Evolutionary conservation across 1,140 invertebrate genomes (phyloP), one percentile per base, ranked within the genome.

Genomic region (Daktulosphaira vitifoliae): DNA sequence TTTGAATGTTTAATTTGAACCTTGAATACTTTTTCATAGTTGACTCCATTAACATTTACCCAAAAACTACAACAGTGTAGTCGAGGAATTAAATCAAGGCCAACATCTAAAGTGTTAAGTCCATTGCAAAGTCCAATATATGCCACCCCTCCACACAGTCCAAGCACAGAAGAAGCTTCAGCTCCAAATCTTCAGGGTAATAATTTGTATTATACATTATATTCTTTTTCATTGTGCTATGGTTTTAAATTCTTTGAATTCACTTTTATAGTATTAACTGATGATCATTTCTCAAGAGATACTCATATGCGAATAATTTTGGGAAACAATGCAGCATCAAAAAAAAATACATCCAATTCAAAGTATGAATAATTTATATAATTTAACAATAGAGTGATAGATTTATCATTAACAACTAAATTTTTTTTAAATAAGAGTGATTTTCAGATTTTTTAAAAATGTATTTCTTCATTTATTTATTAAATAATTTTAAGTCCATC

Each of bases 231-330:
- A 52, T 52, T 52, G 18, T 52, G n/a, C 9, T 22, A 48, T 48
- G 7, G 7, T 16, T 48, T 48, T 26, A 22, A 53, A 7, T 53
- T 37, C 13, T 7, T 37, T 37, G 5, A 7, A 37, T 37, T 37
- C 6, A 37, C 13, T 59, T 16, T 54, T 54, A 16, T 29, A 18
- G 67, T 68, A n/a, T 53, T 62, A 3, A 65, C 67, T 0, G 77
- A 80, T 68, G 78, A 77, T 16, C 87, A 90, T 72, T 90, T 91
- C 74, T 86, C 86, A 29, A 79, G 88, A 8, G 89, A 92, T 74
- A 90, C 89, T 8, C 89, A 92, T 70, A 92, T 93, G 89, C 80
- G 88, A 69, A 92, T 92, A 67, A 92, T 92, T 71, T 75, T 93
- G 66, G 89, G 89, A 18, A 68, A 67, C 25, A 67, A 64, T 16